Evolutionary conservation across 2,113 vertebrate genomes (phyloP).

Genomic region (Cepphus grylle): DNA sequence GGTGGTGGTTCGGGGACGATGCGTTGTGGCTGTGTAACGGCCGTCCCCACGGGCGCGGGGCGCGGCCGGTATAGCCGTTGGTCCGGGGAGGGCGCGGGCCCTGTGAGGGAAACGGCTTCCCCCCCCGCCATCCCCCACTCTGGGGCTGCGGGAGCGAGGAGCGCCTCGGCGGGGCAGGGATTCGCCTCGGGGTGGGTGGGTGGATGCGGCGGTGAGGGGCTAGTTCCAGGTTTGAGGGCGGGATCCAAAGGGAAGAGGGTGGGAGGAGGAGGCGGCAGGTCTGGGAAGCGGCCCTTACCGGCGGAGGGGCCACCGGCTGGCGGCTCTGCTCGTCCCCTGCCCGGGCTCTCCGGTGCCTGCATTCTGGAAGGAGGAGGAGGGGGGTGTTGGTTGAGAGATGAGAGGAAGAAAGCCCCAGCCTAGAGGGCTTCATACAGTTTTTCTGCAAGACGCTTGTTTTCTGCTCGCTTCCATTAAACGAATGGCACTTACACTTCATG

Average conservation of each 20-base stretch:
- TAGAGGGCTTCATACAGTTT: neutral
- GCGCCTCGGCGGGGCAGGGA: neutral
- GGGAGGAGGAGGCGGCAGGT: neutral
- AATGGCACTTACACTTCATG: rapidly evolving
- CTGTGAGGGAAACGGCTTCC: neutral
- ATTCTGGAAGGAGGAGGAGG: neutral
- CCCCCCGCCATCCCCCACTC: neutral
- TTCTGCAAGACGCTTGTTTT: neutral
- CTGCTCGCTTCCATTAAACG: neutral
- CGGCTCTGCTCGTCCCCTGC: neutral
- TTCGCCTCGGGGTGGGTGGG: neutral
- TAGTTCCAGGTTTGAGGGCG: neutral
- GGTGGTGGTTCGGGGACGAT: neutral
- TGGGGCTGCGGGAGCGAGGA: neutral
- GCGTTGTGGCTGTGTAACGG: neutral
- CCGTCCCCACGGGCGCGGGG: neutral
- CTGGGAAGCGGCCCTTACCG: neutral
- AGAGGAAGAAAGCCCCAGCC: neutral
- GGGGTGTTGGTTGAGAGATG: neutral
- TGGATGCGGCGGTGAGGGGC: neutral
- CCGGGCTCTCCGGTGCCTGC: rapidly evolving
- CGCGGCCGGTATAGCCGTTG: neutral
- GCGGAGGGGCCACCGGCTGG: neutral
- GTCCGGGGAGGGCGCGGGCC: neutral
- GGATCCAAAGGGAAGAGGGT: neutral